Evolutionary conservation across 2,797 vertebrate species (phyloP).

Genomic region (Notolepis coatsorum): DNA sequence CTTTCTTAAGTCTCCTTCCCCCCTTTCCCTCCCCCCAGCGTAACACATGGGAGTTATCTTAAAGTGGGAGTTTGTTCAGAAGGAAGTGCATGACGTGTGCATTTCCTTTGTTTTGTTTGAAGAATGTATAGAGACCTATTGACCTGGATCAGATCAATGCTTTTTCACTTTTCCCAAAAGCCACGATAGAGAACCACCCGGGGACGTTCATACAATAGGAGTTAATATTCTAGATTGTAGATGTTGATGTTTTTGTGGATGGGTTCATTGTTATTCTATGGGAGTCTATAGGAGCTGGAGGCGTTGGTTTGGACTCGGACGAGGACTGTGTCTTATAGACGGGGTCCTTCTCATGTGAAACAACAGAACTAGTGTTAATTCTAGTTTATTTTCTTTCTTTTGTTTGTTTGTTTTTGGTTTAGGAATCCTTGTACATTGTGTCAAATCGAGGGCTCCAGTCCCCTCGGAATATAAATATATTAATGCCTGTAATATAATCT

Average conservation of each 20-base stretch:
- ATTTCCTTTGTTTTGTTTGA: slow-evolving; percentile 40
- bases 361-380: slow-evolving; percentile 68
- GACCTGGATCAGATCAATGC: slow-evolving; percentile 49
- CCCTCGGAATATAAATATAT: slow-evolving; percentile 75
- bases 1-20: slow-evolving; percentile 36
- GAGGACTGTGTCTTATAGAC: slow-evolving; percentile 68
- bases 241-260: slow-evolving; percentile 55
- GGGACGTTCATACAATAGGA: slow-evolving; percentile 52
- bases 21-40: slow-evolving; percentile 38
- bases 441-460: slow-evolving; percentile 72
- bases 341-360: slow-evolving; percentile 62
- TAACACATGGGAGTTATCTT: slow-evolving; percentile 56
- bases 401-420: slow-evolving; percentile 62
- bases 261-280: slow-evolving; percentile 47
- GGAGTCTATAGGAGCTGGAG: slow-evolving; percentile 58
- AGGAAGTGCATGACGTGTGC: slow-evolving; percentile 32
- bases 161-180: slow-evolving; percentile 47
- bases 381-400: slow-evolving; percentile 48
- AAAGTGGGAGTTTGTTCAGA: slow-evolving; percentile 39
- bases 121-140: slow-evolving; percentile 78
- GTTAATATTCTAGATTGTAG: slow-evolving; percentile 63
- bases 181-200: slow-evolving; percentile 59
- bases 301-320: slow-evolving; percentile 71
- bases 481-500: slow-evolving; percentile 83
- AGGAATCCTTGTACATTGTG: slow-evolving; percentile 79